Evolutionary conservation across 2,888 invertebrate species (phyloP).

Genomic region (Hirtodrosophila cameraria): DNA sequence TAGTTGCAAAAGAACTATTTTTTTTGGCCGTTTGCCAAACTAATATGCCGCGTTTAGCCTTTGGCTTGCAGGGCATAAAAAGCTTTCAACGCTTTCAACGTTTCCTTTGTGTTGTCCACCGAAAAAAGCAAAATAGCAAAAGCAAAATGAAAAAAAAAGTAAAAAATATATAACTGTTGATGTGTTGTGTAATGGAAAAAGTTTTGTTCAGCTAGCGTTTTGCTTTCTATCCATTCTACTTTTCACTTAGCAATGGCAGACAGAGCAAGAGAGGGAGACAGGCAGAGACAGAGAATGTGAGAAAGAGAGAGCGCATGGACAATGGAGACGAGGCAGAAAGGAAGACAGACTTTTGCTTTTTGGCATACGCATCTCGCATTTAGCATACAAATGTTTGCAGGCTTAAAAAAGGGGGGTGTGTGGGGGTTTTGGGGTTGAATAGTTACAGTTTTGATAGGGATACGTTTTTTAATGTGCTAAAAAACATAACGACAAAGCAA

Average conservation of each 20-base stretch:
- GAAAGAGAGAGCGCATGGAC: neutral
- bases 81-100: constrained; percentile 74
- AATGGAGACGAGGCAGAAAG: constrained; percentile 3
- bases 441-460: constrained; percentile 42
- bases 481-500: constrained; percentile 18
- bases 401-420: neutral
- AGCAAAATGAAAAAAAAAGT: constrained; percentile 31
- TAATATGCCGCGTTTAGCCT: constrained; percentile 48
- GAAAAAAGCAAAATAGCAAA: constrained; percentile 51
- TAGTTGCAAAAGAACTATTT: no score
- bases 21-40: constrained; percentile 23
- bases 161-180: constrained; percentile 70
- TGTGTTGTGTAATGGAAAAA: constrained; percentile 77
- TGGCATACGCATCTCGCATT: constrained; percentile 49
- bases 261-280: neutral
- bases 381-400: constrained; percentile 40
- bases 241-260: constrained; percentile 62
- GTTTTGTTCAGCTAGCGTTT: constrained; percentile 75
- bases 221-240: constrained; percentile 71
- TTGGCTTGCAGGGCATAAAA: constrained; percentile 59
- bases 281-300: neutral
- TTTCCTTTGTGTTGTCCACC: constrained; percentile 69
- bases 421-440: constrained; percentile 25
- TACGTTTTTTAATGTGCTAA: constrained; percentile 23
- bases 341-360: constrained; percentile 59